Evolutionary conservation across 2,113 vertebrate species (phyloP), one percentile per base, ranked within the genome.

Genomic region (Ptyas mucosa): DNA sequence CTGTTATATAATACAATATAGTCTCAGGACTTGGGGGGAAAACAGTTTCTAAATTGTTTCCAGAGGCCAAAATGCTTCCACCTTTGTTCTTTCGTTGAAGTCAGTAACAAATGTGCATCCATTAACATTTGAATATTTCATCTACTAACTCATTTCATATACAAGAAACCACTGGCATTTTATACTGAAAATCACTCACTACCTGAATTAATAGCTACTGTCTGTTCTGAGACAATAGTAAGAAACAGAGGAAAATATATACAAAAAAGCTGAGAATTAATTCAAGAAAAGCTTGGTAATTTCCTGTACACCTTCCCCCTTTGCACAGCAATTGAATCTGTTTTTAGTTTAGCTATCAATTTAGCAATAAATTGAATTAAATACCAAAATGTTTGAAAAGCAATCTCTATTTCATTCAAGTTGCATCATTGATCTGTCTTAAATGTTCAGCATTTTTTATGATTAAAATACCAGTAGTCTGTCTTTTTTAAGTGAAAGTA

Each of bases 361-460:
- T 94, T 96, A 93, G 90, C 93, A 94, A 95, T 93, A 97, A 97
- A 97, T 97, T 94, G 91, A 97, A 97, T 97, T 96, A 97, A 94
- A 96, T 94, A 93, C 3, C 14, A 96, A 96, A 95, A 96, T 95
- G 95, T 96, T 96, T 96, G 96, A 97, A 97, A 96, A 92, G 92
- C 2, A 95, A 95, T 91, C 96, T 97, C 90, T 95, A 93, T 97
- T 97, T 97, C 96, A 95, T 95, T 94, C 93, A 85, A 93, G 12
- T 69, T 92, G 46, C 94, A 93, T 8, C 92, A 91, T 94, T 96
- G 95, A 92, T 96, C 26, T 97, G 91, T 49, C 85, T 96, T 95
- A 94, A 96, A 95, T 96, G 95, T 93, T 95, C 95, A 94, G 88
- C 87, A 61, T 95, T 95, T 94, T 81, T 96, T 95, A 92, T 95